phyloP scores from a whole-genome alignment of 2,797 vertebrate genomes.

The Hirundo rustica region DNA sequence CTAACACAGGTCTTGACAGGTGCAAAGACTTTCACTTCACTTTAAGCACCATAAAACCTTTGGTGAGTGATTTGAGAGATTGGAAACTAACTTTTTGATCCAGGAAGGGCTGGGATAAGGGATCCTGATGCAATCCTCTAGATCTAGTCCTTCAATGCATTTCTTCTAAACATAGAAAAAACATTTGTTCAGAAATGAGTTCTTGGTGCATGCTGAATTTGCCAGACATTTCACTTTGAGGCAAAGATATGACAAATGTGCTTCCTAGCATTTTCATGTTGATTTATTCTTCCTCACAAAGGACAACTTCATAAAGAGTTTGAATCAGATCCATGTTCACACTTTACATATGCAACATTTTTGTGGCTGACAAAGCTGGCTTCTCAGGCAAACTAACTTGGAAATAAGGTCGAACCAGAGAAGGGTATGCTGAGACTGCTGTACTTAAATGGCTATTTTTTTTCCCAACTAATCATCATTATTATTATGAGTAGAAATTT shows the following conservation, averaged over 20 bases:
- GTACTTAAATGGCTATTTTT: not conserved
- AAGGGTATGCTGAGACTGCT: not conserved
- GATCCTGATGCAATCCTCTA: not conserved
- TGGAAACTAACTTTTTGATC: not conserved
- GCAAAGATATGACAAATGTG: not conserved
- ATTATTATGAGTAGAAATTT: slow-evolving; percentile 38
- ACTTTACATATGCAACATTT: not conserved
- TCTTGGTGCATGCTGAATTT: not conserved
- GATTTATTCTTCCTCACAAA: slow-evolving; percentile 35
- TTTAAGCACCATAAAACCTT: not conserved
- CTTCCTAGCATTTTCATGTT: slow-evolving; percentile 30
- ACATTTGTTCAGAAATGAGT: not conserved
- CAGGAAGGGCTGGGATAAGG: not conserved
- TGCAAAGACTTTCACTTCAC: not conserved
- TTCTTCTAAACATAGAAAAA: not conserved
- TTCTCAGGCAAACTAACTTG: not conserved
- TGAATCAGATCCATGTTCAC: slow-evolving; percentile 48
- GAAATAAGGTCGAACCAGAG: not conserved
- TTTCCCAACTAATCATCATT: slow-evolving; percentile 9
- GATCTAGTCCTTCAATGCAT: not conserved
- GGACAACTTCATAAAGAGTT: slow-evolving; percentile 33
- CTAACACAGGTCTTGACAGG: slow-evolving; percentile 15
- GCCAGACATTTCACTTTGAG: slow-evolving; percentile 45
- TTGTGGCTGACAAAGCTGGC: not conserved
- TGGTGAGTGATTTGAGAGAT: not conserved